Conservation (phyloP, 2,888 invertebrate species). For the Ophion obscuratus region DNA sequence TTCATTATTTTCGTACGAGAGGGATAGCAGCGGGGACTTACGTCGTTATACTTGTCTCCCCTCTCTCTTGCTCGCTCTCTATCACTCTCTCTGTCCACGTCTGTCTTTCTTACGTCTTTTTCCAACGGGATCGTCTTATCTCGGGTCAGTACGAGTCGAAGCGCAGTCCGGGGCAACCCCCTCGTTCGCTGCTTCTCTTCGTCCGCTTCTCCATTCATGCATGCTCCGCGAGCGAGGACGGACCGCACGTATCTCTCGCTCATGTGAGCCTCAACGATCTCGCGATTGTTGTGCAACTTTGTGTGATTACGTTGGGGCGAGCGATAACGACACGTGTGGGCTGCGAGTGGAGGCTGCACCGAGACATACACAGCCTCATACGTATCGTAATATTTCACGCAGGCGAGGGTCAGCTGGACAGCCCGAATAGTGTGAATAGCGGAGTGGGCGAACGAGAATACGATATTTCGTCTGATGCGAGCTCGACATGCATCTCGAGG, state of each 20-base stretch:
- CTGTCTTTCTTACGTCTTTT: slow-evolving; percentile 60
- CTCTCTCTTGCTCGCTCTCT: slow-evolving; percentile 44
- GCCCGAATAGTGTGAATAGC: too few relatives aligned
- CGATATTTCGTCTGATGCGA: not conserved
- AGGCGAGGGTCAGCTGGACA: too few relatives aligned
- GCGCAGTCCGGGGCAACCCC: slow-evolving; percentile 53
- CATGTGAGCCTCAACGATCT: not conserved
- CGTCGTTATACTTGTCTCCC: slow-evolving; percentile 40
- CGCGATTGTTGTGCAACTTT: slow-evolving; percentile 12
- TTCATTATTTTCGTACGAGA: slow-evolving; percentile 29
- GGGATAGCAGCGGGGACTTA: slow-evolving; percentile 39
- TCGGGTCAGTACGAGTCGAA: slow-evolving; percentile 70
- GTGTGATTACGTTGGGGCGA: not conserved
- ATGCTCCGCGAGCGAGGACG: not conserved
- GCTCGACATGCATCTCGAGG: slow-evolving; percentile 75
- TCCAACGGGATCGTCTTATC: slow-evolving; percentile 66
- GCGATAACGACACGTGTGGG: not conserved
- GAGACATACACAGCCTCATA: not conserved
- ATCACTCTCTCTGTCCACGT: not conserved
- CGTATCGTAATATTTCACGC: too few relatives aligned
- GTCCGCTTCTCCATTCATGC: not conserved
- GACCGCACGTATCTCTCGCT: not conserved
- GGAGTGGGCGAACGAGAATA: not conserved
- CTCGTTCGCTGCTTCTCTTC: slow-evolving; percentile 3
- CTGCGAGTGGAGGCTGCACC: not conserved